Conservation (phyloP, 2,113 vertebrate species). For the Hippocampus abdominalis region DNA sequence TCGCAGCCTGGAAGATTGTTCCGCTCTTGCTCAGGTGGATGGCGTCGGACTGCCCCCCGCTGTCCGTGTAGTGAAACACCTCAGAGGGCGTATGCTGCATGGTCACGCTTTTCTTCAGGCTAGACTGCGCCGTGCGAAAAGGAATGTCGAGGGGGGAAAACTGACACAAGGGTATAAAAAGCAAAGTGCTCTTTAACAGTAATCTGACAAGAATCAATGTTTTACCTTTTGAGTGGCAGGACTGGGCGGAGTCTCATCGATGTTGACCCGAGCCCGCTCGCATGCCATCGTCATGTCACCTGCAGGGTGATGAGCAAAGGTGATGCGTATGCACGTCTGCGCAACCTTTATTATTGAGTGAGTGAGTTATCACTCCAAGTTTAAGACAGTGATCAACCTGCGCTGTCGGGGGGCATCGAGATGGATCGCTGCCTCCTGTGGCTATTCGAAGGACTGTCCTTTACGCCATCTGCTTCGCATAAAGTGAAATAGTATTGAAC, state of each 20-base stretch:
- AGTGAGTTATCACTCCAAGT: neutral
- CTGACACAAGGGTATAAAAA: neutral
- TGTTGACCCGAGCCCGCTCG: conserved; percentile 74
- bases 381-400: conserved; percentile 61
- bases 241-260: conserved; percentile 68
- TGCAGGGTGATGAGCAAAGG: conserved; percentile 1
- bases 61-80: conserved; percentile 76
- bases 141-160: neutral
- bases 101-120: conserved; percentile 80
- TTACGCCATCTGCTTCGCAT: conserved; percentile 59
- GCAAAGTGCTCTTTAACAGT: neutral
- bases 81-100: conserved; percentile 80
- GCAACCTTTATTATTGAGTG: conserved; percentile 13
- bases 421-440: conserved; percentile 69
- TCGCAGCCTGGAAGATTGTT: conserved; percentile 83
- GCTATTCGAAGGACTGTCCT: conserved; percentile 58
- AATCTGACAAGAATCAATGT: neutral
- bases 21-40: conserved; percentile 69
- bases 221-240: conserved; percentile 75
- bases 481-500: conserved; percentile 13
- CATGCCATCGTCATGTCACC: conserved; percentile 78
- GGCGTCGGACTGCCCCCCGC: conserved; percentile 58
- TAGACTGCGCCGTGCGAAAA: conserved; percentile 65
- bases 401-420: conserved; percentile 68
- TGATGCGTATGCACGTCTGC: neutral